Evolutionary conservation across 2,797 vertebrate species (phyloP).

Genomic region (Gallinago stenura): DNA sequence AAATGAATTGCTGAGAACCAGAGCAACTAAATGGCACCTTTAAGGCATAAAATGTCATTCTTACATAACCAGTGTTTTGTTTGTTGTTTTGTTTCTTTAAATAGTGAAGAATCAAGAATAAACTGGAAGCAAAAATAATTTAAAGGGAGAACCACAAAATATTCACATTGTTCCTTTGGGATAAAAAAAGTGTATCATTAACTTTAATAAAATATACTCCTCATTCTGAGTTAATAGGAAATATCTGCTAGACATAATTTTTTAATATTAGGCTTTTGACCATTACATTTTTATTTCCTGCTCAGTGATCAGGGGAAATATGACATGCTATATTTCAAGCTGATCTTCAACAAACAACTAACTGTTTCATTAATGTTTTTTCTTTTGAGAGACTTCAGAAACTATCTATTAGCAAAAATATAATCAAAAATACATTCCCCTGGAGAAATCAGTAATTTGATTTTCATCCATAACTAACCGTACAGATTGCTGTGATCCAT

Average conservation of each 20-base stretch:
- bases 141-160: not conserved
- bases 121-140: not conserved
- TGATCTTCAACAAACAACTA: not conserved
- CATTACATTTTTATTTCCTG: not conserved
- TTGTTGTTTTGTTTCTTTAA: not conserved
- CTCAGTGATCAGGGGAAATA: not conserved
- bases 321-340: not conserved
- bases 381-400: not conserved
- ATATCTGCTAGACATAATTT: not conserved
- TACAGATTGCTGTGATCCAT: slow-evolving; percentile 27
- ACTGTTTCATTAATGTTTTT: not conserved
- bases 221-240: not conserved
- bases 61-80: not conserved
- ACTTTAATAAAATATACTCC: not conserved
- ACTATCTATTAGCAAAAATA: slow-evolving; percentile 39
- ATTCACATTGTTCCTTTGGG: not conserved
- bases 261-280: not conserved
- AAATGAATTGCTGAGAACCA: not conserved
- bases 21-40: not conserved
- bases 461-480: slow-evolving; percentile 37
- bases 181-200: not conserved
- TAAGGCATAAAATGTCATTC: not conserved
- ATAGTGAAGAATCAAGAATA: not conserved
- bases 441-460: slow-evolving; percentile 43
- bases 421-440: not conserved